Percentiles rank a stretch among this genome's conserved stretches.
phyloP scores from a whole-genome alignment of 2,797 vertebrate species.

The Hippocampus kuda region DNA sequence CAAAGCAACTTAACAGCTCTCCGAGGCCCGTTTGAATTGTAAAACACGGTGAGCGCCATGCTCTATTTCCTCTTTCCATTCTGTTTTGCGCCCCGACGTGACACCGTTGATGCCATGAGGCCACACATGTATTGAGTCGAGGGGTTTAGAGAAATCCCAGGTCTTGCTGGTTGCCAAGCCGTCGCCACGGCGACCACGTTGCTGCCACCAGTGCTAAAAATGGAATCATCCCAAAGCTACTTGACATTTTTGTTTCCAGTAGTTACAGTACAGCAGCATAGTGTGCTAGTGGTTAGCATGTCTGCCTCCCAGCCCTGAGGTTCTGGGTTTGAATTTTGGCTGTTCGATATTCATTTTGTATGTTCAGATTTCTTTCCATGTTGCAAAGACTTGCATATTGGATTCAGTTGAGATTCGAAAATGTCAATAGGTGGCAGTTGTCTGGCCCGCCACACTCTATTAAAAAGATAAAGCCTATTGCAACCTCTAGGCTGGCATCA shows the following conservation, averaged over 20 bases:
- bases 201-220: slow-evolving; percentile 7
- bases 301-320: too few relatives aligned
- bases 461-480: too few relatives aligned
- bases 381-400: too few relatives aligned
- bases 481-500: too few relatives aligned
- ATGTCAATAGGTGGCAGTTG: too few relatives aligned
- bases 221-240: not conserved
- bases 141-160: slow-evolving; percentile 21
- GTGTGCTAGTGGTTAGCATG: not conserved
- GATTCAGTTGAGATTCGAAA: too few relatives aligned
- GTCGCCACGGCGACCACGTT: slow-evolving; percentile 39
- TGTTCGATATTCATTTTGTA: too few relatives aligned
- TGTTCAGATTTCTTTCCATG: too few relatives aligned
- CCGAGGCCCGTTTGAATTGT: slow-evolving; percentile 19
- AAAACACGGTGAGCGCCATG: not conserved
- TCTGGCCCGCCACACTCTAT: too few relatives aligned
- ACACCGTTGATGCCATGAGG: not conserved
- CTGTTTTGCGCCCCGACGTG: not conserved
- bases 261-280: not conserved
- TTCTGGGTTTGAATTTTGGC: too few relatives aligned
- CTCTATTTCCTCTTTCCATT: slow-evolving; percentile 1
- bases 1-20: slow-evolving; percentile 1
- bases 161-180: slow-evolving; percentile 31
- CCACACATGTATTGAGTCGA: slow-evolving; percentile 21
- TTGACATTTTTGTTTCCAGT: not conserved